Evolutionary conservation across 2,113 vertebrate species (phyloP).

Genomic region (Suricata suricatta): DNA sequence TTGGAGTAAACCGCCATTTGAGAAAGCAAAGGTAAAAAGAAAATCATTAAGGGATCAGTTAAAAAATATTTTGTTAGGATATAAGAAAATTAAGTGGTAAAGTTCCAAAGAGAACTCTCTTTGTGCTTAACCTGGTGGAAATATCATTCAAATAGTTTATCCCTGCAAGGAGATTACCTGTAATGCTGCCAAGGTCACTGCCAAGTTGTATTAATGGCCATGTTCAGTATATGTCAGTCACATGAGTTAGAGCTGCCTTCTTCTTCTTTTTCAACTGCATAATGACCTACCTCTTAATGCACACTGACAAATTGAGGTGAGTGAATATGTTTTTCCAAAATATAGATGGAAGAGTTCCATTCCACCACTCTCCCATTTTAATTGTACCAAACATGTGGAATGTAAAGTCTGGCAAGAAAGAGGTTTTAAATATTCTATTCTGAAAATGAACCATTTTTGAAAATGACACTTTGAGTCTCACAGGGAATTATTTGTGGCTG

Average conservation of each 20-base stretch:
- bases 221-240: slow-evolving; percentile 52
- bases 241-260: slow-evolving; percentile 61
- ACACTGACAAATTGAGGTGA: slow-evolving; percentile 72
- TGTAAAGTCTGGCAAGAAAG: slow-evolving; percentile 61
- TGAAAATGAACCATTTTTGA: slow-evolving; percentile 62
- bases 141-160: slow-evolving; percentile 73
- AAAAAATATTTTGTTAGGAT: slow-evolving; percentile 53
- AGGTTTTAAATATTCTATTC: slow-evolving; percentile 62
- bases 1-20: not conserved
- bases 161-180: slow-evolving; percentile 57
- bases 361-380: slow-evolving; percentile 62
- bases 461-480: slow-evolving; percentile 59
- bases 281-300: slow-evolving; percentile 60
- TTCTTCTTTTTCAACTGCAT: slow-evolving; percentile 41
- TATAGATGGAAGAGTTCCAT: slow-evolving; percentile 62
- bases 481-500: slow-evolving; percentile 44
- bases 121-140: slow-evolving; percentile 25
- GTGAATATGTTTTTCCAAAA: slow-evolving; percentile 60
- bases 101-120: slow-evolving; percentile 33
- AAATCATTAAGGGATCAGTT: slow-evolving; percentile 35
- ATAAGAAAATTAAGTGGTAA: slow-evolving; percentile 65
- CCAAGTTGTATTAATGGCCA: slow-evolving; percentile 72
- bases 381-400: slow-evolving; percentile 61
- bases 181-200: slow-evolving; percentile 73
- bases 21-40: slow-evolving; percentile 6